Evolutionary conservation across 2,797 vertebrate genomes (phyloP).

Genomic region (Hemitrygon akajei): DNA sequence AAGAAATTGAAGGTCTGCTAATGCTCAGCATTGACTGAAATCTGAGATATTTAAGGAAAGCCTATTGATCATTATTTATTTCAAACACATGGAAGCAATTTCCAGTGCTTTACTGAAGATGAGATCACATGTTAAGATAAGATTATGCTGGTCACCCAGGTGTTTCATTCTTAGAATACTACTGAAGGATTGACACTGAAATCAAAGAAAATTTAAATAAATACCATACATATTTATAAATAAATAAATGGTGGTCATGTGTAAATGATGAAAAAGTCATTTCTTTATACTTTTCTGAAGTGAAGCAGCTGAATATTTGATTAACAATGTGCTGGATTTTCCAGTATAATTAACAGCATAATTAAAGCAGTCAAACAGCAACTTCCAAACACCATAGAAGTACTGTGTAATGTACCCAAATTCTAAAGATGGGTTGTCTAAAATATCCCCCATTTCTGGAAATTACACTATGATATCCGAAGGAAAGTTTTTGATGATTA

Average conservation of each 20-base stretch:
- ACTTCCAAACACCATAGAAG: background rate
- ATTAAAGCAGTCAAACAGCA: background rate
- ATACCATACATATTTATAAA: background rate
- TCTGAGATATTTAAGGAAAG: constrained; percentile 14
- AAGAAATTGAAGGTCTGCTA: background rate
- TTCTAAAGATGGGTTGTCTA: background rate
- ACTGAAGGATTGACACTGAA: background rate
- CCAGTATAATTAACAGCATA: background rate
- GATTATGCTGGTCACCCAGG: background rate
- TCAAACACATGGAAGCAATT: background rate
- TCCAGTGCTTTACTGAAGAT: background rate
- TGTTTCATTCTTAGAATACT: background rate
- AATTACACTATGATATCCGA: background rate
- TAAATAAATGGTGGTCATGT: background rate
- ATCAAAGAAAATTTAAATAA: constrained; percentile 25
- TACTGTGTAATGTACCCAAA: background rate
- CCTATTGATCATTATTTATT: background rate
- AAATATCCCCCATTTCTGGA: background rate
- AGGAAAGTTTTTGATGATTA: background rate
- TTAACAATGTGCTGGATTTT: background rate
- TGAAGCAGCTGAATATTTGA: background rate
- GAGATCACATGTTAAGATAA: constrained; percentile 3
- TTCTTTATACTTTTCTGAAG: background rate
- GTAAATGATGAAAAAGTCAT: background rate
- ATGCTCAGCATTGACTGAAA: background rate